These are phyloP conservation scores for Exephanes ischioxanthus DNA, from an alignment of 2,888 invertebrate species.

Conservation along the genomic window DNA sequence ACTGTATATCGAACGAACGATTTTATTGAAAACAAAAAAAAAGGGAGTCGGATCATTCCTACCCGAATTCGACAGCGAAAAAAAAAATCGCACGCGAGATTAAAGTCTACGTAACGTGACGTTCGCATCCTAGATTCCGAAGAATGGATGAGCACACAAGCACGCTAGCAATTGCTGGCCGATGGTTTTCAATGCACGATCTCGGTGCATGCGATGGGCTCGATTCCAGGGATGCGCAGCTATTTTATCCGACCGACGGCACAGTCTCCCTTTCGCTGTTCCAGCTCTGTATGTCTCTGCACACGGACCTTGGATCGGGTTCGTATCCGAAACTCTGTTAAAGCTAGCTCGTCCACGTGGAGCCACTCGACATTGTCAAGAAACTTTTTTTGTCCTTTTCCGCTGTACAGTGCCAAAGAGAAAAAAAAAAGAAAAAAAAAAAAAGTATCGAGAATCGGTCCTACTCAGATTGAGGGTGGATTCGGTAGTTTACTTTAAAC, in stretches of 20 bases:
- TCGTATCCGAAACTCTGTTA: slow-evolving; percentile 43
- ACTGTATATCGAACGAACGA: slow-evolving; percentile 1
- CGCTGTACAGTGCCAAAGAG: neutral
- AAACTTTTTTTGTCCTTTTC: slow-evolving; percentile 23
- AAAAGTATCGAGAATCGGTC: neutral
- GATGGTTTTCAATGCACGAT: slow-evolving; percentile 46
- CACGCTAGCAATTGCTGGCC: slow-evolving; percentile 46
- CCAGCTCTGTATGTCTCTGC: neutral
- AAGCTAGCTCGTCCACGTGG: slow-evolving; percentile 22
- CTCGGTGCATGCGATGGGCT: slow-evolving; percentile 55
- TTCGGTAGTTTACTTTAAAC: neutral
- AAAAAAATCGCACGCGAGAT: slow-evolving; percentile 44
- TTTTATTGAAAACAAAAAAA: slow-evolving; percentile 16
- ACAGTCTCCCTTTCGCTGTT: slow-evolving; percentile 32
- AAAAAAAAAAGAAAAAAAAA: neutral
- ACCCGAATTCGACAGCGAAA: slow-evolving; percentile 28
- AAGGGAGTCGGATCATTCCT: slow-evolving; percentile 21
- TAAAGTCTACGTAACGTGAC: slow-evolving; percentile 60
- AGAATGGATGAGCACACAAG: slow-evolving; percentile 56
- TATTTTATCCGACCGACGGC: slow-evolving; percentile 47
- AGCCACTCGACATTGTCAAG: slow-evolving; percentile 34
- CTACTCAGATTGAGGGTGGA: neutral
- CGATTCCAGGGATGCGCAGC: slow-evolving; percentile 55
- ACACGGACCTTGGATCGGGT: slow-evolving; percentile 19
- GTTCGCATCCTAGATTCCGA: slow-evolving; percentile 65